Evolutionary conservation across 2,113 vertebrate genomes (phyloP), one percentile per base, ranked within the genome.

Genomic region (Antennarius striatus): DNA sequence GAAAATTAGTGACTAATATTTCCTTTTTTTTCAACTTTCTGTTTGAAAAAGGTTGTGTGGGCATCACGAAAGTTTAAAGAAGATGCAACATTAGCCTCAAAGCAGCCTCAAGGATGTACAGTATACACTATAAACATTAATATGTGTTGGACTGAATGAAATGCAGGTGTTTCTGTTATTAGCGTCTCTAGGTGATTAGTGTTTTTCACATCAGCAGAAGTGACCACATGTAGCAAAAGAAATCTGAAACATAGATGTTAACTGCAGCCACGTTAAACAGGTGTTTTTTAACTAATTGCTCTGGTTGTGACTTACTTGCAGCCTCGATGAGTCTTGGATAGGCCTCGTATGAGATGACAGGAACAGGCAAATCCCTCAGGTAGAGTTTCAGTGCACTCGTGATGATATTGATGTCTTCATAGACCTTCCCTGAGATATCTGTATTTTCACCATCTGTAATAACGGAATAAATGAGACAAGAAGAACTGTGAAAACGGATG

Each of bases 321-420:
- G 96, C 96, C 76, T 99, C 95, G 69, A 99, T 98, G 88, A 99
- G 98, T 90, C 95, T 94, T 56, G 97, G 96, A 89, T 99, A 99
- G 80, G 97, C 95, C 40, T 99, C 96, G 10, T 97, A 99, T 0
- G 97, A 96, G 90, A 99, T 98, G 82, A 99, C 90, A 60, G 98
- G 98, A 91, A 99, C 98, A 46, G 98, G 98, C 89, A 99, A 91
- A 87, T 99, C 98, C 94, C 98, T 96, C 92, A 99, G 98, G 94
- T 99, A 99, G 82, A 99, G 93, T 93, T 99, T 99, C 90, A 99
- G 95, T 30, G 98, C 98, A 60, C 98, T 96, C 36, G 97, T 97
- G 92, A 99, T 98, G 91, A 99, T 96, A 90, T 99, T 99, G 92
- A 99, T 99, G 91, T 99, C 98, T 95, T 99, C 98, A 93, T 99